Percentiles rank a stretch among this genome's conserved stretches.
phyloP scores from a whole-genome alignment of 2,113 vertebrate species.

The Pluvianellus socialis region DNA sequence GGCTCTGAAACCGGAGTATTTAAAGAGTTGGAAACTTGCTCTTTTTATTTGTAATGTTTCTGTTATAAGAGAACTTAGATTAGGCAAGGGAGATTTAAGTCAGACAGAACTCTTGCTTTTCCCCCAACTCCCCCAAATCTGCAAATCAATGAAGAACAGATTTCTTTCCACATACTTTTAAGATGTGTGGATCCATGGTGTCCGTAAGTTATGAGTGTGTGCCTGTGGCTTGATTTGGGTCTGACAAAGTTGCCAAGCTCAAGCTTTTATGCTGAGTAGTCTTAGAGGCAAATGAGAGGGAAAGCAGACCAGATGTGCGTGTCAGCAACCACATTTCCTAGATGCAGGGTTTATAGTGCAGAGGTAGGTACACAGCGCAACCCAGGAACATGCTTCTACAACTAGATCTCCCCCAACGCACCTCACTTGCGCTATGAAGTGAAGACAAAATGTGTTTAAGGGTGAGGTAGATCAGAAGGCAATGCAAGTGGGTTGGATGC shows the following conservation, averaged over 20 bases:
- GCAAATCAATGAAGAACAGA: neutral
- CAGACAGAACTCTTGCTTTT: neutral
- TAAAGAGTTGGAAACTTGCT: neutral
- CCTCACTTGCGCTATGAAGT: rapidly evolving
- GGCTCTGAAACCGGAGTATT: neutral
- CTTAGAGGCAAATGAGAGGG: neutral
- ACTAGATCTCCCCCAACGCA: neutral
- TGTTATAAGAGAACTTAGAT: neutral
- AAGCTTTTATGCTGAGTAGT: neutral
- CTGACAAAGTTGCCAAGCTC: neutral
- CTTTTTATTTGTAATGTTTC: neutral
- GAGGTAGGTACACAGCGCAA: neutral
- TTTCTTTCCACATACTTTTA: neutral
- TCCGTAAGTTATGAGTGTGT: neutral
- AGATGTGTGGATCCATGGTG: neutral
- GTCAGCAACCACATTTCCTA: neutral
- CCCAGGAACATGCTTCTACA: neutral
- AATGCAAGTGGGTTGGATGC: rapidly evolving
- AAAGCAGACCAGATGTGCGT: neutral
- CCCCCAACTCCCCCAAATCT: neutral
- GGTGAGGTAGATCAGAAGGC: neutral
- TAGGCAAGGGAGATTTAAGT: neutral
- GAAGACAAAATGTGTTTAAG: neutral
- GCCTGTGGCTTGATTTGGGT: neutral
- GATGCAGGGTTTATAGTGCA: rapidly evolving